These are phyloP conservation scores for Steinernema carpocapsae DNA, from an alignment of 2,888 invertebrate genomes.

Conservation along the genomic window DNA sequence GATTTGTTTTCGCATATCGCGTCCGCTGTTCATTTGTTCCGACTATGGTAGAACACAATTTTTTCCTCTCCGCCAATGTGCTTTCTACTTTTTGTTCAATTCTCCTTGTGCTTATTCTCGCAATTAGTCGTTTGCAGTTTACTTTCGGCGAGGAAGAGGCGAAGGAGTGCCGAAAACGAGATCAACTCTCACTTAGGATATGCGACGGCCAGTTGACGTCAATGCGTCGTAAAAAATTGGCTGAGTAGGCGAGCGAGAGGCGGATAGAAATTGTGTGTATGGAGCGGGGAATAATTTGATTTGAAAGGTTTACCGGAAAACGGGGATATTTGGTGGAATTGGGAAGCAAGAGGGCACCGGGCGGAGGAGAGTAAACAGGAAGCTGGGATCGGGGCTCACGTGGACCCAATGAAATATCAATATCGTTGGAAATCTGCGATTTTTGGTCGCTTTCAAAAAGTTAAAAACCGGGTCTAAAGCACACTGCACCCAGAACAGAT, in stretches of 20 bases:
- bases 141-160: neutral
- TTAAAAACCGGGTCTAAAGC: too few species aligned
- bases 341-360: neutral
- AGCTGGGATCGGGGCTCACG: neutral
- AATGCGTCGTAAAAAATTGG: neutral
- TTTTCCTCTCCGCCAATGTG: too few species aligned
- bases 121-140: neutral
- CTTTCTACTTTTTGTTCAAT: too few species aligned
- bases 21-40: neutral
- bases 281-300: conserved; percentile 9
- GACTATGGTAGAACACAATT: conserved; percentile 5
- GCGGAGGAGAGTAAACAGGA: neutral
- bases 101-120: too few species aligned
- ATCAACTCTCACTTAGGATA: conserved; percentile 25
- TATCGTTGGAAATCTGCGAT: too few species aligned
- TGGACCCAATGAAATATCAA: neutral
- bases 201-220: conserved; percentile 21
- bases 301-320: neutral
- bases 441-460: too few species aligned
- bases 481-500: too few species aligned
- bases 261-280: conserved; percentile 11
- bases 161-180: neutral
- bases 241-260: neutral
- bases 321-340: too few species aligned
- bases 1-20: conserved; percentile 1